A percentile compares a stretch with the other conserved stretches of the same genome.
These are phyloP conservation scores for Tortrix viridana DNA, from an alignment of 2,888 invertebrate genomes.

Conservation along the genomic window DNA sequence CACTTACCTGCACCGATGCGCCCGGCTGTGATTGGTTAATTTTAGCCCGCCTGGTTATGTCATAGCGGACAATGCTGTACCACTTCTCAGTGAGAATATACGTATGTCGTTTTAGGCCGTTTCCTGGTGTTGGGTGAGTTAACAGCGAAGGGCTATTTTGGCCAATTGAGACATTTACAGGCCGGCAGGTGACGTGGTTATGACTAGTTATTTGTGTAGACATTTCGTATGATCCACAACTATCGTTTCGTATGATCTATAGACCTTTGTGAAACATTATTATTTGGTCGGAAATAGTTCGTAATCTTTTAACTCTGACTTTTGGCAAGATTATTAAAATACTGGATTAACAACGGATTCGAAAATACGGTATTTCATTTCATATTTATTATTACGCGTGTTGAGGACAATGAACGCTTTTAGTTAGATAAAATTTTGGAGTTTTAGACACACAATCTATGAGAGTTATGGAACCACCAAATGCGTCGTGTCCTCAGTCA, in stretches of 20 bases:
- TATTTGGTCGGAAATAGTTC: too few species aligned
- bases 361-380: too few species aligned
- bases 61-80: constrained; percentile 64
- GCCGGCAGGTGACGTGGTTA: constrained; percentile 18
- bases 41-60: constrained; percentile 74
- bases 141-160: constrained; percentile 28
- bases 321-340: too few species aligned
- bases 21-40: constrained; percentile 70
- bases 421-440: too few species aligned
- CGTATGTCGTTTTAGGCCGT: constrained; percentile 5
- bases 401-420: too few species aligned
- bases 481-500: too few species aligned
- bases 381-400: too few species aligned
- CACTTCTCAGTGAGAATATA: constrained; percentile 41
- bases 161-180: constrained; percentile 13
- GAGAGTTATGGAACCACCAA: too few species aligned
- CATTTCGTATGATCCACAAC: not conserved
- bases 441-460: too few species aligned
- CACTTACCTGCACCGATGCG: constrained; percentile 73
- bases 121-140: constrained; percentile 31
- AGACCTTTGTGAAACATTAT: constrained; percentile 1
- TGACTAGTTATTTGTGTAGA: constrained; percentile 14
- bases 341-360: too few species aligned
- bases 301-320: too few species aligned
- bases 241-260: constrained; percentile 1